Evolutionary conservation across 2,888 invertebrate species (phyloP).

Genomic region (Eupeodes luniger): DNA sequence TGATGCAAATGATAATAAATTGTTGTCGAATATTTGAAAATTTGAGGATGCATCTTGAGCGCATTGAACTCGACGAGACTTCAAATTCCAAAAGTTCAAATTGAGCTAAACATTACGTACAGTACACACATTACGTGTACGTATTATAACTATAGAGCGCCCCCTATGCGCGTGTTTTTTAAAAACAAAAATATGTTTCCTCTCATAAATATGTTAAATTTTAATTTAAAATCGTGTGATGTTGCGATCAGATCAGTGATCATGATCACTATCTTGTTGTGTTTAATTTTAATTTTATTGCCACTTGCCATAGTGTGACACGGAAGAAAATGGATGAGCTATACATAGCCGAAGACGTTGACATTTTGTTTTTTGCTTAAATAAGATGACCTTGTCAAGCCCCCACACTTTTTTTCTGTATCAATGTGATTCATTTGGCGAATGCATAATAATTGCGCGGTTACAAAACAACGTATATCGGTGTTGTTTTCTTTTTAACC

Average conservation of each 20-base stretch:
- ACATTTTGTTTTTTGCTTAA: conserved; percentile 37
- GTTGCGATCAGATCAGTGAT: background rate
- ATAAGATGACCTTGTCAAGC: conserved; percentile 43
- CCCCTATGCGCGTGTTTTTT: background rate
- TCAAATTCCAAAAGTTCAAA: too few relatives aligned
- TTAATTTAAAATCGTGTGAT: conserved; percentile 16
- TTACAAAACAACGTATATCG: conserved; percentile 20
- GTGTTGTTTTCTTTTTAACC: conserved; percentile 7
- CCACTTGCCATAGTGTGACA: conserved; percentile 14
- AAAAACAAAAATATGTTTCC: background rate
- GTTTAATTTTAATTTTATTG: background rate
- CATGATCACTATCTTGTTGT: background rate
- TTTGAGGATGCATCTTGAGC: too few relatives aligned
- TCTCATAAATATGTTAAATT: background rate
- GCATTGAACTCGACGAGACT: too few relatives aligned
- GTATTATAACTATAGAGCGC: background rate
- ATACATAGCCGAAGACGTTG: conserved; percentile 35
- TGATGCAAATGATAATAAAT: too few relatives aligned
- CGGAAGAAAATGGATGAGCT: conserved; percentile 33
- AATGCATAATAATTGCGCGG: conserved; percentile 37
- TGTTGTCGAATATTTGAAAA: too few relatives aligned
- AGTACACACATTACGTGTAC: too few relatives aligned
- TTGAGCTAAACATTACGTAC: too few relatives aligned
- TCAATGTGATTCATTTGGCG: conserved; percentile 34
- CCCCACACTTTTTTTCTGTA: conserved; percentile 28